A percentile compares a stretch with the other conserved stretches of the same genome.
phyloP scores from a whole-genome alignment of 1,140 invertebrate species.

The Eriosoma lanigerum region DNA sequence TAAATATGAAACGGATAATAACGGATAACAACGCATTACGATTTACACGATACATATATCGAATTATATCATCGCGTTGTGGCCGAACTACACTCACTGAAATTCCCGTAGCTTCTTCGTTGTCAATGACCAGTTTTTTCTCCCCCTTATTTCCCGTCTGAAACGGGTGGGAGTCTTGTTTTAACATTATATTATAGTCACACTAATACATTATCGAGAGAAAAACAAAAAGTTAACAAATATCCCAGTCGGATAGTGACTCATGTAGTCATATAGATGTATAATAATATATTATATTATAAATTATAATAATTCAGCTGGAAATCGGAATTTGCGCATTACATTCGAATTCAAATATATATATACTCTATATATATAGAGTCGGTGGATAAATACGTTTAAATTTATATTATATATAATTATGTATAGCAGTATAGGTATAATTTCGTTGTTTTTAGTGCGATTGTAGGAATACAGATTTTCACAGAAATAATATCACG shows the following conservation, averaged over 20 bases:
- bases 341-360: neutral
- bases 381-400: too few relatives aligned
- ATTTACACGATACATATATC: neutral
- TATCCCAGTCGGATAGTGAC: conserved; percentile 11
- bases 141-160: conserved; percentile 4
- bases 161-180: conserved; percentile 21
- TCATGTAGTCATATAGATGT: too few relatives aligned
- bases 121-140: conserved; percentile 32
- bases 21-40: neutral
- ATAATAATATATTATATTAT: too few relatives aligned
- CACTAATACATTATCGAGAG: neutral
- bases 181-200: neutral
- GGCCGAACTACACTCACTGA: conserved; percentile 11
- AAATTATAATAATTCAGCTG: neutral
- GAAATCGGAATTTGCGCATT: neutral
- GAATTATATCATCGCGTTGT: neutral
- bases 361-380: too few relatives aligned
- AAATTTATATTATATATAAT: too few relatives aligned
- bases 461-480: too few relatives aligned
- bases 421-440: neutral
- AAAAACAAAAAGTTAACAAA: too few relatives aligned
- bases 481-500: too few relatives aligned
- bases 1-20: neutral
- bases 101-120: neutral
- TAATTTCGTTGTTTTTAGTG: neutral